These are phyloP conservation scores for Anthrax anthrax DNA, from an alignment of 2,888 invertebrate genomes.

Conservation along the genomic window DNA sequence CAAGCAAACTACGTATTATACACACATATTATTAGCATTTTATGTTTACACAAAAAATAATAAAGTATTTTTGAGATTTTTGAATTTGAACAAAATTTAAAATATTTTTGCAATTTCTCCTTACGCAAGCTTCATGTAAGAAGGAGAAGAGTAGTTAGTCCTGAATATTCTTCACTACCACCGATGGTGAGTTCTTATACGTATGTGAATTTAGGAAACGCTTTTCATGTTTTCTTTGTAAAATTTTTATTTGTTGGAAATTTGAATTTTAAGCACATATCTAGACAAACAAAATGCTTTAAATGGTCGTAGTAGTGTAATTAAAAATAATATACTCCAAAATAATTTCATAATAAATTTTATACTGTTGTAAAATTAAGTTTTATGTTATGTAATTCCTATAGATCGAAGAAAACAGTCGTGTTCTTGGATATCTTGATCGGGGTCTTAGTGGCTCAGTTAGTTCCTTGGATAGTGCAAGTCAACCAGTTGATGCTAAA, in stretches of 20 bases:
- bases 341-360: no score
- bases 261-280: no score
- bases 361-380: no score
- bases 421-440: constrained; percentile 72
- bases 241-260: background rate
- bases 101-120: constrained; percentile 8
- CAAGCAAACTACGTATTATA: no score
- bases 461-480: constrained; percentile 68
- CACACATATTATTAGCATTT: no score
- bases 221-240: background rate
- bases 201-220: background rate
- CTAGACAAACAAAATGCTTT: no score
- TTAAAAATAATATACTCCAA: no score
- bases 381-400: no score
- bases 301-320: no score
- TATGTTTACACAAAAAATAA: no score
- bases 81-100: background rate
- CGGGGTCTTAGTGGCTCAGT: constrained; percentile 65
- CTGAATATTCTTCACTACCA: constrained; percentile 2
- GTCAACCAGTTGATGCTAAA: constrained; percentile 38
- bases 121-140: constrained; percentile 10
- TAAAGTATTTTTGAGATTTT: background rate
- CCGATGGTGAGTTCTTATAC: constrained; percentile 6
- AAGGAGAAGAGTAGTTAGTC: constrained; percentile 9
- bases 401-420: constrained; percentile 90